These are phyloP conservation scores for Sebastes iracundus DNA, from an alignment of 2,797 vertebrate genomes.

Conservation along the genomic window DNA sequence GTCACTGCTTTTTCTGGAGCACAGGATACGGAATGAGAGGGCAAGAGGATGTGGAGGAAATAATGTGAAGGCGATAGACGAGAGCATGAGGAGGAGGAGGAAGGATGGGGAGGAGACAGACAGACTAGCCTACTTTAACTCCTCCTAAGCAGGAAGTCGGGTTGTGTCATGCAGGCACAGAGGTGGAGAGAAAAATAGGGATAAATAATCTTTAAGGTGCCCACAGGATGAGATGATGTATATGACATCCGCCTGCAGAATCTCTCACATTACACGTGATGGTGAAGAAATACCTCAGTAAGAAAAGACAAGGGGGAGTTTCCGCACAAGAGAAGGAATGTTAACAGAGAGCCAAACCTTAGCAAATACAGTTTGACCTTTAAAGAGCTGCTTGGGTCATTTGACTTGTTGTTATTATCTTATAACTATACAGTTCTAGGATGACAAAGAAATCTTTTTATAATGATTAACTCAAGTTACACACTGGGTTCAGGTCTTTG, in stretches of 20 bases:
- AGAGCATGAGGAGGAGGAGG: conserved; percentile 43
- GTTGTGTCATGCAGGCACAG: background rate
- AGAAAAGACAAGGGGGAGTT: background rate
- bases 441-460: background rate
- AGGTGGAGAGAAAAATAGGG: background rate
- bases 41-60: conserved; percentile 55
- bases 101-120: conserved; percentile 62
- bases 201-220: background rate
- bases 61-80: conserved; percentile 35
- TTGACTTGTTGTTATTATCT: background rate
- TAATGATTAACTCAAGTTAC: background rate
- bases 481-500: background rate
- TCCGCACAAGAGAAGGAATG: conserved; percentile 5
- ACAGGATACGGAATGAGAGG: conserved; percentile 40
- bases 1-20: background rate
- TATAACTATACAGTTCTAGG: background rate
- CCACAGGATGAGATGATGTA: background rate
- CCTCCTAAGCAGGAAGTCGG: conserved; percentile 33
- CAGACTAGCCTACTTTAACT: conserved; percentile 14
- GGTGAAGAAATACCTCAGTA: background rate
- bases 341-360: background rate
- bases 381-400: background rate
- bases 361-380: conserved; percentile 6
- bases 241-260: conserved; percentile 17
- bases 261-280: background rate